phyloP scores from a whole-genome alignment of 2,113 vertebrate genomes.

The Entomyzon cyanotis region DNA sequence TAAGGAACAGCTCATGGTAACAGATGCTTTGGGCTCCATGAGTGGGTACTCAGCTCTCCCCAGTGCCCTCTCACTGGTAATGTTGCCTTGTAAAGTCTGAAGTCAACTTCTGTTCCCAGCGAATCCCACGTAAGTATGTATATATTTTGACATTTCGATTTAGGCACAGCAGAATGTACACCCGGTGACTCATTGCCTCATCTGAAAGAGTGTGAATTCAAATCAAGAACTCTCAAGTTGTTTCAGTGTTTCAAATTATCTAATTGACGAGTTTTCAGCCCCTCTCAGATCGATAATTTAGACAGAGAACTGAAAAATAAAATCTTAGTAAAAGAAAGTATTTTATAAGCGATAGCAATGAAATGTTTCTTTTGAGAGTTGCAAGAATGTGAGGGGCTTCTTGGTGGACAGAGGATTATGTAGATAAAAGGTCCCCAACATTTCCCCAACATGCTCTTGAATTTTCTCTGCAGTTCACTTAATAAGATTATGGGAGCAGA shows the following conservation, averaged over 20 bases:
- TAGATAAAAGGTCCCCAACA: neutral
- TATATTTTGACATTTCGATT: neutral
- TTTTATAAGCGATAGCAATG: neutral
- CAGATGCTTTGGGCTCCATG: neutral
- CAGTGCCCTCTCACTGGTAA: neutral
- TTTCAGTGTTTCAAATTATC: neutral
- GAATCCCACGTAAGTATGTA: neutral
- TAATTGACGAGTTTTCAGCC: neutral
- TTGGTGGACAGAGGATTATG: neutral
- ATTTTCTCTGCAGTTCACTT: constrained; percentile 5
- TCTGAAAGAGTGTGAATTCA: neutral
- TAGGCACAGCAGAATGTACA: neutral
- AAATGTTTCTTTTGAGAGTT: neutral
- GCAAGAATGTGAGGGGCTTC: neutral
- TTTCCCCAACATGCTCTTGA: neutral
- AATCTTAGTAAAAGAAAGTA: neutral
- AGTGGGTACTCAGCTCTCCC: neutral
- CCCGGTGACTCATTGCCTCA: neutral
- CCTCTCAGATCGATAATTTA: neutral
- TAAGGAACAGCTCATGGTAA: neutral
- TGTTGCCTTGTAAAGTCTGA: neutral
- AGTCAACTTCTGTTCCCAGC: neutral
- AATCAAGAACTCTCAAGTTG: neutral
- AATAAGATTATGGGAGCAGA: neutral
- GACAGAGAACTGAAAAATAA: neutral